Base-by-base conservation (phyloP, 2,113 vertebrate genomes). In the Aleadryas rufinucha region DNA sequence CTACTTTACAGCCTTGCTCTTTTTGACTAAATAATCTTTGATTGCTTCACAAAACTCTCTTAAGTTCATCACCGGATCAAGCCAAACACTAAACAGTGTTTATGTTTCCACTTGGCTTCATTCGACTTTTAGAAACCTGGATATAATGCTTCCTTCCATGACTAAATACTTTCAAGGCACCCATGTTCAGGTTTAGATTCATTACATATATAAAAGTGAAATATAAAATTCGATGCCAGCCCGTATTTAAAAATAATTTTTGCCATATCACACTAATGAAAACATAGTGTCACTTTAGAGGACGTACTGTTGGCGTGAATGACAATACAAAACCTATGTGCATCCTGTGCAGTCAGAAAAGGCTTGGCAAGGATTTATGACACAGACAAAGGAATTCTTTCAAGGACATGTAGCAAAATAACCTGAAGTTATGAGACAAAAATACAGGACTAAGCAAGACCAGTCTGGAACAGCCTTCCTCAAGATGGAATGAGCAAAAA, bases 381-480 rank as follows among this genome's bases (percentile, higher is more conserved):
- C 7, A 30, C 70, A 69, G 92, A 92, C 83, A 96, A 93, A 94
- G 90, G 89, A 92, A 94, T 84, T 89, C 59, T 96, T 95, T 96
- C 96, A 96, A 97, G 97, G 96, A 90, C 83, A 41, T 33, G 47
- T 18, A 86, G 81, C 88, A 96, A 92, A 89, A 96, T 84, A 93
- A 91, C 80, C 65, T 91, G 37, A 76, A 93, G 64, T 92, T 93
- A 93, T 61, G 93, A 71, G 57, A 86, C 53, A 82, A 89, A 87
- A 96, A 86, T 64, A 47, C 76, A 86, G 85, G 82, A 78, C 79
- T 84, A 90, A 93, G 87, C 57, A 78, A 75, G 85, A 94, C 53
- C 60, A 66, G 71, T 47, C 45, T 84, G 42, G 71, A 92, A 74
- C 4, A 26, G 66, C 37, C 70, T 60, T 91, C 84, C 91, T 80